These are phyloP conservation scores for Cantharis rustica DNA, from an alignment of 2,888 invertebrate genomes.

Conservation along the genomic window DNA sequence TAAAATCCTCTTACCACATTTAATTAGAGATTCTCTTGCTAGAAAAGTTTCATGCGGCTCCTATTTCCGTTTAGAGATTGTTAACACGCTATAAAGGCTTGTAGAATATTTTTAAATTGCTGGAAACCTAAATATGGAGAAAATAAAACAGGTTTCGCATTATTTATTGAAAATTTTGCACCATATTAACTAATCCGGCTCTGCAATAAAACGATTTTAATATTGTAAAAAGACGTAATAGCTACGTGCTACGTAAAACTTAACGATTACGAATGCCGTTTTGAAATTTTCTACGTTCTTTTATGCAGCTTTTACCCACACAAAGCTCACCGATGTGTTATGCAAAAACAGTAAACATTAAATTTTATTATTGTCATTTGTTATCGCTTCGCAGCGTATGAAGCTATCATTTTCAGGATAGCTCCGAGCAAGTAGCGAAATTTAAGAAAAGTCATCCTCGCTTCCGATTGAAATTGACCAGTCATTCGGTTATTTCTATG, in stretches of 20 bases:
- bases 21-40: background rate
- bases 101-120: background rate
- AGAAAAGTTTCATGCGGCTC: background rate
- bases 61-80: background rate
- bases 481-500: background rate
- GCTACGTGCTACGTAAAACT: background rate
- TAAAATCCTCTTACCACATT: background rate
- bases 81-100: background rate
- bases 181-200: background rate
- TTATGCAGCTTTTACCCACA: background rate
- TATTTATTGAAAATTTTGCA: background rate
- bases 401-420: background rate
- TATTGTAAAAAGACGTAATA: background rate
- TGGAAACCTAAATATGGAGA: background rate
- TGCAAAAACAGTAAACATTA: background rate
- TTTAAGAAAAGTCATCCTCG: background rate
- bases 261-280: background rate
- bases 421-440: background rate
- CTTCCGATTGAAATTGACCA: background rate
- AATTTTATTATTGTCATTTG: background rate
- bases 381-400: background rate
- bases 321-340: background rate
- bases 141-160: background rate
- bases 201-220: background rate
- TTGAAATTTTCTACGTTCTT: background rate